A percentile compares a stretch with the other conserved stretches of the same genome.
Evolutionary conservation across 2,113 vertebrate species (phyloP).

Genomic region (Sciurus niger): DNA sequence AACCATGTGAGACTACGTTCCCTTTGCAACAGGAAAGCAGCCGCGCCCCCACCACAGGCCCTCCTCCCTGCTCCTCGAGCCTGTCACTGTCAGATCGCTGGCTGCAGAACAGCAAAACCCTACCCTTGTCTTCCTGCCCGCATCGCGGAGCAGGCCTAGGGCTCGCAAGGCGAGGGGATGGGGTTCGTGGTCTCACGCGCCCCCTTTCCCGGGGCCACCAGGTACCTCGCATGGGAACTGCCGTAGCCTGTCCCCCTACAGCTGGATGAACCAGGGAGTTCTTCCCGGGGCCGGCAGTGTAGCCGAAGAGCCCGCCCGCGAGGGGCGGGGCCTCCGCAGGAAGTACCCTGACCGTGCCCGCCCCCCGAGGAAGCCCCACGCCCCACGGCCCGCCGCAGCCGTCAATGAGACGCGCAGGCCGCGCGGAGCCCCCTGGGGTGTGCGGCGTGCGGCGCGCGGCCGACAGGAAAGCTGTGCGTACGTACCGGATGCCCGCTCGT

Average conservation of each 20-base stretch:
- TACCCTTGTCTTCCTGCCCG: background rate
- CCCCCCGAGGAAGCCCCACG: background rate
- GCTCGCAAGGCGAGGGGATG: fast-evolving
- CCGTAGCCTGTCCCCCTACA: fast-evolving
- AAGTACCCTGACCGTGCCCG: background rate
- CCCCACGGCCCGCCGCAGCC: too few relatives aligned
- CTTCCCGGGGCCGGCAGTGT: fast-evolving
- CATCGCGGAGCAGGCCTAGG: background rate
- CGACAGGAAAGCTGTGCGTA: too few relatives aligned
- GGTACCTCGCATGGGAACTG: background rate
- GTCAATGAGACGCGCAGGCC: fast-evolving
- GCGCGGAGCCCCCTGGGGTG: background rate
- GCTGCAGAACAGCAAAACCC: background rate
- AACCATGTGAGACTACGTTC: too few relatives aligned
- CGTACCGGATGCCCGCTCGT: background rate
- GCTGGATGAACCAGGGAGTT: too few relatives aligned
- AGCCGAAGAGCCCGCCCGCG: too few relatives aligned
- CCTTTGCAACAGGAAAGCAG: too few relatives aligned
- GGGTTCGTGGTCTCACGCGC: background rate
- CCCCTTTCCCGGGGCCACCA: background rate
- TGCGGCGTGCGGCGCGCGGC: background rate
- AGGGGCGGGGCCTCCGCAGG: background rate
- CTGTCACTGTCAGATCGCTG: background rate
- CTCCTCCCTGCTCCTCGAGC: background rate
- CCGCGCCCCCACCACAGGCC: background rate